Conservation (phyloP, 37 sponge, comb jelly and placozoan genomes). For the Aplysina aerophoba region DNA sequence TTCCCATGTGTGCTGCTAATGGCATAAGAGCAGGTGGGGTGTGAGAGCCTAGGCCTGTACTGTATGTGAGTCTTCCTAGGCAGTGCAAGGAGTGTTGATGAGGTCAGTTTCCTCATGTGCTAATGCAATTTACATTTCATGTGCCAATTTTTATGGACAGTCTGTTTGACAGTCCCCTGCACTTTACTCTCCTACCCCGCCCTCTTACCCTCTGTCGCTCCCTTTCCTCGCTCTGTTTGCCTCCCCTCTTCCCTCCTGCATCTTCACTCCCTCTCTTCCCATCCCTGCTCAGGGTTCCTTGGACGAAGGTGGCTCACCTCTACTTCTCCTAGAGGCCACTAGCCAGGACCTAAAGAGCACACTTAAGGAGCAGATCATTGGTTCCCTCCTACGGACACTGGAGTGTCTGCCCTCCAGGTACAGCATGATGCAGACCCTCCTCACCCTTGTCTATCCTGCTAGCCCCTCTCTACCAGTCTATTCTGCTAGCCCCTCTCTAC, state of each 20-base stretch:
- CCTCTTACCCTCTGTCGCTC: background rate
- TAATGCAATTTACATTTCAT: no score
- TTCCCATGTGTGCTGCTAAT: no score
- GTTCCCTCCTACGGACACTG: slow-evolving; percentile 6
- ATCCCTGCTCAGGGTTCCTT: background rate
- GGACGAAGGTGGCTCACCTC: background rate
- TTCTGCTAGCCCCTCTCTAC: no score
- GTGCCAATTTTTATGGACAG: background rate
- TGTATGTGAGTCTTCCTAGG: no score
- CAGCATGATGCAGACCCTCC: background rate
- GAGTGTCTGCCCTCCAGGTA: slow-evolving; percentile 2
- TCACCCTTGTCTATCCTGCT: no score
- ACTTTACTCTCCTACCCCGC: background rate
- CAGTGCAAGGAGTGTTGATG: no score
- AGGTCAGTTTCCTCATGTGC: no score
- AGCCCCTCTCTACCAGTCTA: no score
- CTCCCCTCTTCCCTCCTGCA: background rate
- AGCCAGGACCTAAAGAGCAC: background rate
- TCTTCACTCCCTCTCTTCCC: background rate
- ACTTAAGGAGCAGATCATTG: slow-evolving; percentile 3
- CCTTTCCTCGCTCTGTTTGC: background rate
- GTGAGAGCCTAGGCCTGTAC: no score
- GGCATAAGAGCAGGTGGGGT: no score
- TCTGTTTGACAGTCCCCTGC: no score
- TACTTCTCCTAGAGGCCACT: slow-evolving; percentile 16